Evolutionary conservation across 2,888 invertebrate genomes (phyloP).

Genomic region (Ephialtes manifestator): DNA sequence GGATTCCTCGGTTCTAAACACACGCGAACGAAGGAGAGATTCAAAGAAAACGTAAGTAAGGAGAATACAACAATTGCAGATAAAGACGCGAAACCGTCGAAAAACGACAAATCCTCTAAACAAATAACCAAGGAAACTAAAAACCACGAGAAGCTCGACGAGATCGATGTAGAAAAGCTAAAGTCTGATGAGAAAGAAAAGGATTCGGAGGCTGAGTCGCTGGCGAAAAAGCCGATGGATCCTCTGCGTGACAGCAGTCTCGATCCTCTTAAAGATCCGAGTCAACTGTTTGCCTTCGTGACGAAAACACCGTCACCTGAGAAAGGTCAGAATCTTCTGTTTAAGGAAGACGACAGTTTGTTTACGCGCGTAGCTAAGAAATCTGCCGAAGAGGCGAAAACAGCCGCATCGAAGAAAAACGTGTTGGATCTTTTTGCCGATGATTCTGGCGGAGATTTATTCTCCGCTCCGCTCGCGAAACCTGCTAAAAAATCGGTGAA

Average conservation of each 20-base stretch:
- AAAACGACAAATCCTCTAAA: not conserved
- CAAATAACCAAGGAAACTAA: constrained; percentile 29
- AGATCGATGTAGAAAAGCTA: constrained; percentile 1
- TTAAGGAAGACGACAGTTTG: constrained; percentile 82
- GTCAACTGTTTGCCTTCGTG: constrained; percentile 84
- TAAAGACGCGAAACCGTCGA: constrained; percentile 22
- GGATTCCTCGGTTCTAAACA: constrained; percentile 36
- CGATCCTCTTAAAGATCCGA: constrained; percentile 83
- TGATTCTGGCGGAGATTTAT: constrained; percentile 79
- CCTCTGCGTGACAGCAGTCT: constrained; percentile 81
- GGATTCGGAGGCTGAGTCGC: too few relatives aligned
- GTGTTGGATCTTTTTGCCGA: constrained; percentile 80
- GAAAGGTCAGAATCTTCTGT: constrained; percentile 78
- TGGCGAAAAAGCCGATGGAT: constrained; percentile 73
- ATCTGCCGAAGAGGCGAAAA: constrained; percentile 62
- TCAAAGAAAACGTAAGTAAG: constrained; percentile 1
- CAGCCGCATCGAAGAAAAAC: constrained; percentile 67
- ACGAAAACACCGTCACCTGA: constrained; percentile 85
- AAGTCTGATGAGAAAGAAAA: constrained; percentile 14
- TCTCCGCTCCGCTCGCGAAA: constrained; percentile 77
- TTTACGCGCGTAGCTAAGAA: constrained; percentile 77
- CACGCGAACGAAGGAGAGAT: constrained; percentile 4
- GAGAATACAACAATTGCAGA: constrained; percentile 34
- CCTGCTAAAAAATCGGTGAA: constrained; percentile 76
- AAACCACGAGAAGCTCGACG: constrained; percentile 27